Percentiles rank a stretch among this genome's conserved stretches.
Conservation (phyloP, 2,888 invertebrate species). For the Papilio protenor region DNA sequence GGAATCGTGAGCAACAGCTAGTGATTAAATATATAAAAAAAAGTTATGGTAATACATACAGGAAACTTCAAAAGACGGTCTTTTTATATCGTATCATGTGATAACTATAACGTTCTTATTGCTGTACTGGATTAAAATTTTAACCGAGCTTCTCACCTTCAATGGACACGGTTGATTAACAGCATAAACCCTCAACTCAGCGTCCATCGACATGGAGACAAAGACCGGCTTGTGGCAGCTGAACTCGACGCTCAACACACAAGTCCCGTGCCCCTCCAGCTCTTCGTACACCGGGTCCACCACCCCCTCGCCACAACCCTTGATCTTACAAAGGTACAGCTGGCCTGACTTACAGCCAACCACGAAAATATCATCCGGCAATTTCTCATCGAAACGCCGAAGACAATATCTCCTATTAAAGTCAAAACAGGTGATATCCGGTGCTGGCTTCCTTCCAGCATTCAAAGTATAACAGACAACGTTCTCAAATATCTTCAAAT, state of each 20-base stretch:
- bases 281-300: conserved; percentile 68
- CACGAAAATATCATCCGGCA: conserved; percentile 66
- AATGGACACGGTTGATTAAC: conserved; percentile 65
- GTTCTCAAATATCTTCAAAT: conserved; percentile 64
- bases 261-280: conserved; percentile 64
- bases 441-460: conserved; percentile 58
- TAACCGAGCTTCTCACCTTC: conserved; percentile 58
- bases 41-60: too few species aligned
- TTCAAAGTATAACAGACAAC: conserved; percentile 65
- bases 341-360: conserved; percentile 68
- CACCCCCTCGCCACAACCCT: conserved; percentile 50
- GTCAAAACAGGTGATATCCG: conserved; percentile 73
- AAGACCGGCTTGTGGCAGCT: conserved; percentile 66
- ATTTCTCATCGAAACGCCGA: conserved; percentile 61
- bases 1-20: too few species aligned
- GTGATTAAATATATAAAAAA: too few species aligned
- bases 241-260: conserved; percentile 68
- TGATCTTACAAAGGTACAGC: conserved; percentile 65
- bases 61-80: background rate
- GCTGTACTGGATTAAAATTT: background rate
- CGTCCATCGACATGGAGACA: conserved; percentile 70
- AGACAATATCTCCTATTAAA: conserved; percentile 66
- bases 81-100: background rate
- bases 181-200: conserved; percentile 71
- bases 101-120: too few species aligned